Conservation (phyloP, 2,888 invertebrate species). For the Synergus laeviventris region DNA sequence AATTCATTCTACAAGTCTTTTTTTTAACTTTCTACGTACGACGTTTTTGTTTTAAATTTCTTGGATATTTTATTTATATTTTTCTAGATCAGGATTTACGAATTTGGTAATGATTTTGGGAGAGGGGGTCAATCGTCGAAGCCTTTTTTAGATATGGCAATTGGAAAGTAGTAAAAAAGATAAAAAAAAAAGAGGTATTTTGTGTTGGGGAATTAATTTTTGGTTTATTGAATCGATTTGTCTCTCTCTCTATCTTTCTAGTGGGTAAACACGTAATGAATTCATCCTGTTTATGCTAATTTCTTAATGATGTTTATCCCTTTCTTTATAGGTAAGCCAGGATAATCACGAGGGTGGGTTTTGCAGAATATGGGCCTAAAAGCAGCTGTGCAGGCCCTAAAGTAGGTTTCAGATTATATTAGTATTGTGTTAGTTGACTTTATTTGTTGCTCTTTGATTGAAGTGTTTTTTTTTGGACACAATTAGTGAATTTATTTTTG, state of each 20-base stretch:
- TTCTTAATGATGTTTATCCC: background rate
- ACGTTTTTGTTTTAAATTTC: conserved; percentile 3
- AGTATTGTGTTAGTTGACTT: background rate
- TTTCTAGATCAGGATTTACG: background rate
- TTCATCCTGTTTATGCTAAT: background rate
- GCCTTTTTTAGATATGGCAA: background rate
- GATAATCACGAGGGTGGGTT: conserved; percentile 55
- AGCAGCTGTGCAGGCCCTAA: conserved; percentile 86
- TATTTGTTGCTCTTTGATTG: background rate
- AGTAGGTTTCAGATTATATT: conserved; percentile 77
- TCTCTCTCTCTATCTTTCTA: no score
- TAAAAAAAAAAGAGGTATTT: background rate
- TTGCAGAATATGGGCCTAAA: conserved; percentile 83
- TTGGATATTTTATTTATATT: background rate
- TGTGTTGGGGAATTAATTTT: background rate
- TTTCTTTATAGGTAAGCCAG: conserved; percentile 18
- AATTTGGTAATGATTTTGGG: conserved; percentile 17
- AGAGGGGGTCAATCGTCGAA: background rate
- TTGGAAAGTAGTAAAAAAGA: background rate
- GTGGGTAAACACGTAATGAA: background rate
- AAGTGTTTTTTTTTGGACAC: background rate
- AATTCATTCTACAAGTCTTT: background rate
- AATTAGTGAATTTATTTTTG: background rate
- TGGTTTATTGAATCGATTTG: background rate
- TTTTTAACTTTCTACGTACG: background rate